Evolutionary conservation across 2,797 vertebrate species (phyloP).

Genomic region (Vireo griseus): DNA sequence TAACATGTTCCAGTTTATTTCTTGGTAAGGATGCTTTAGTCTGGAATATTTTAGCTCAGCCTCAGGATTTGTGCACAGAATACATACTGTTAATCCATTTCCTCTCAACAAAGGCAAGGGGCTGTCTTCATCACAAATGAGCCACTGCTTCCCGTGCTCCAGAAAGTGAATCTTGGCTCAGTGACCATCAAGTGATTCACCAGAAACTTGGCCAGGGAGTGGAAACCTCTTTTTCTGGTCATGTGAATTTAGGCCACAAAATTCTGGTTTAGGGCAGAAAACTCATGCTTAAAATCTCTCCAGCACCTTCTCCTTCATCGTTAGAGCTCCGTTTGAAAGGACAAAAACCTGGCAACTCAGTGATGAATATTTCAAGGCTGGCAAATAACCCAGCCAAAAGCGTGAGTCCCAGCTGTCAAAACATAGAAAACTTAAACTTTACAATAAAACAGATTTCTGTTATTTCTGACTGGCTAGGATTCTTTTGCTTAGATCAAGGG

Average conservation of each 20-base stretch:
- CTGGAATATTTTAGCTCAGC: not conserved
- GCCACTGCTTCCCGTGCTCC: constrained; percentile 18
- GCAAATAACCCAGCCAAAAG: constrained; percentile 60
- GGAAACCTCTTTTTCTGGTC: constrained; percentile 27
- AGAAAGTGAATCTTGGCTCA: constrained; percentile 6
- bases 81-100: constrained; percentile 54
- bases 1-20: not conserved
- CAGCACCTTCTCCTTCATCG: constrained; percentile 8
- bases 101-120: not conserved
- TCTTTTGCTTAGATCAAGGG: constrained; percentile 60
- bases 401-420: constrained; percentile 66
- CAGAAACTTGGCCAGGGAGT: constrained; percentile 37
- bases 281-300: constrained; percentile 29
- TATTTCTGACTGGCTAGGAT: constrained; percentile 50
- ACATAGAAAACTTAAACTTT: constrained; percentile 61
- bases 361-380: constrained; percentile 56
- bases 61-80: not conserved
- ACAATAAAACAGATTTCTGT: constrained; percentile 62
- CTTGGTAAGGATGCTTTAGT: not conserved
- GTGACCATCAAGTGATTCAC: constrained; percentile 52
- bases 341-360: constrained; percentile 44
- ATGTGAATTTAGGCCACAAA: constrained; percentile 34
- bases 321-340: constrained; percentile 19
- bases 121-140: not conserved
- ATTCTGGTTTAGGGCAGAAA: constrained; percentile 9